Evolutionary conservation across 2,113 vertebrate genomes (phyloP).

Genomic region (Pao palembangensis): DNA sequence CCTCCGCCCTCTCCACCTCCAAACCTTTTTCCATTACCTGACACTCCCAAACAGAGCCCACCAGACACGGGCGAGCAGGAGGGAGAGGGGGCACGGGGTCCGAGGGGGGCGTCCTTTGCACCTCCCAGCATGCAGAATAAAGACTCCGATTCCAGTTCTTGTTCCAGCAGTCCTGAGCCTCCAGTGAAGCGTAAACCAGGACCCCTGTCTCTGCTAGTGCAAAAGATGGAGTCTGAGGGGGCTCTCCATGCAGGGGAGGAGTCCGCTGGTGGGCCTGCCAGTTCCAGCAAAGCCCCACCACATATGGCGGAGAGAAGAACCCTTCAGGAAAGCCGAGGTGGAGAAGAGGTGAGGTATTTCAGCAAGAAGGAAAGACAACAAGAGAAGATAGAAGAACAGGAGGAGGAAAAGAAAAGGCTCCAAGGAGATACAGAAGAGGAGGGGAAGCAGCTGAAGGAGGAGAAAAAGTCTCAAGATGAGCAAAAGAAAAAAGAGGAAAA

Average conservation of each 20-base stretch:
- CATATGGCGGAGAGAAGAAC: constrained; percentile 33
- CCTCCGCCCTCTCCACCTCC: constrained; percentile 77
- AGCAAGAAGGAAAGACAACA: constrained; percentile 29
- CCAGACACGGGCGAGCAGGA: constrained; percentile 66
- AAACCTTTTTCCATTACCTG: constrained; percentile 74
- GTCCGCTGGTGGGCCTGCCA: constrained; percentile 24
- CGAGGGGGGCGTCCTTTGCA: constrained; percentile 25
- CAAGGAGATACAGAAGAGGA: constrained; percentile 23
- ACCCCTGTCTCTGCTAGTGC: constrained; percentile 73
- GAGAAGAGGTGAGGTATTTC: constrained; percentile 24
- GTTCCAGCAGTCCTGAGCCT: constrained; percentile 77
- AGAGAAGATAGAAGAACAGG: constrained; percentile 9
- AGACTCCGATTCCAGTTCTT: constrained; percentile 74
- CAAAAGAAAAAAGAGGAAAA: constrained; percentile 19
- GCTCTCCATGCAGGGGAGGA: constrained; percentile 30
- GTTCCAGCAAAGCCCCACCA: constrained; percentile 27
- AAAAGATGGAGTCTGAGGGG: constrained; percentile 76
- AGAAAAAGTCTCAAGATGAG: constrained; percentile 2
- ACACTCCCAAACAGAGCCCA: constrained; percentile 80
- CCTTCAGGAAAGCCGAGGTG: constrained; percentile 23
- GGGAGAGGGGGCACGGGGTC: constrained; percentile 25
- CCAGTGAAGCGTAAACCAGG: constrained; percentile 52
- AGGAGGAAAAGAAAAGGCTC: constrained; percentile 13
- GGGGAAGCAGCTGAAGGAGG: constrained; percentile 5
- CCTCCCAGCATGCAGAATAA: constrained; percentile 54